Base-by-base conservation (phyloP, 2,113 vertebrate species). In the Hylia prasina region DNA sequence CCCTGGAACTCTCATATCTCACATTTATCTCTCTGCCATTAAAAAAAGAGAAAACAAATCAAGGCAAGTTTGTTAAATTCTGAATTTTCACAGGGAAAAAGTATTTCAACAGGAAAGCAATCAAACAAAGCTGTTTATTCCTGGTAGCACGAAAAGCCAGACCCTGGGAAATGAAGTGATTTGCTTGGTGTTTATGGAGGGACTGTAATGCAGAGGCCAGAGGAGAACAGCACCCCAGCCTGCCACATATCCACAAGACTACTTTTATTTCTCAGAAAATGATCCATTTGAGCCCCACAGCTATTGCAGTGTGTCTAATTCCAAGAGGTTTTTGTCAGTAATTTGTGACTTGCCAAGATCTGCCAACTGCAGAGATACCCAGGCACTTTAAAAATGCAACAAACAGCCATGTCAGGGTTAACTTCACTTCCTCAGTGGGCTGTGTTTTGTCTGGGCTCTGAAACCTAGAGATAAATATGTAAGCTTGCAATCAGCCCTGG, bases 381-480 rank as follows among this genome's bases (percentile, higher is more conserved):
- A 57, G 61, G 35, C 1, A 0, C 63, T 35, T 57, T 45, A 57
- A 81, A 86, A 89, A 77, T 24, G 7, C 63, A 76, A 9, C 39
- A 83, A 54, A 37, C 76, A 66, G 86, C 50, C 61, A 1, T 56
- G 21, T 60, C 89, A 78, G 89, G 56, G 89, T 93, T 96, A 94
- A 90, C 60, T 72, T 60, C 16, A 14, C 54, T 92, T 93, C 80
- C 75, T 90, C 76, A 60, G 60, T 33, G 64, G 68, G 11, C 86
- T 94, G 79, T 94, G 86, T 94, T 97, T 92, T 94, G 94, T 96
- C 96, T 97, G 89, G 91, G 64, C 76, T 90, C 82, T 90, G 89
- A 90, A 97, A 73, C 47, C 60, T 63, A n/a, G 86, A 78, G 94
- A 81, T 95, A 97, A 89, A 95, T 92, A 68, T 90, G 80, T 80